Evolutionary conservation across 2,888 invertebrate genomes (phyloP), one percentile per base, ranked within the genome.

Genomic region (Enchytraeus crypticus): DNA sequence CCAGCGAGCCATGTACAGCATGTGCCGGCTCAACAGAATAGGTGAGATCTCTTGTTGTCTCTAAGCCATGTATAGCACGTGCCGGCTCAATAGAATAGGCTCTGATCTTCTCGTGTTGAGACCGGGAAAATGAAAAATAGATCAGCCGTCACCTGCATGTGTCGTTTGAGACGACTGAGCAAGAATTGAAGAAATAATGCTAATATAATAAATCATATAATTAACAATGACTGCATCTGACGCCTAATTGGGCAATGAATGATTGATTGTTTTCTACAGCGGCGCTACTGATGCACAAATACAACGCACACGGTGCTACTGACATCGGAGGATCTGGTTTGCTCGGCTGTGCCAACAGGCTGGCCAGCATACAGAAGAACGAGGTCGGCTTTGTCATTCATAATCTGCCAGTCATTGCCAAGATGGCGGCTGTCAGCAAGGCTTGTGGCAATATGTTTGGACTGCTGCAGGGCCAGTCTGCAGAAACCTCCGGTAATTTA

Each of bases 291-390:
- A 89, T 90, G 88, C 88, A 88, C 79, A 89, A 89, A 80, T 88
- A 88, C 76, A 84, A 86, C 69, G 89, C 89, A 1, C 88, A 89
- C 74, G 88, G 87, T 53, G 88, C 88, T 5, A 90, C 90, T 0
- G 90, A 90, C 75, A 85, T 90, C 0, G 90, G 89, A 11, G 90
- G 90, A 0, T 90, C 89, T 74, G 90, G 90, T 2, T 77, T 90
- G 2, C 76, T 89, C 18, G 90, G 89, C 0, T 90, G 90, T 77
- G 89, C 90, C 26, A 85, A 87, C 73, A 89, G 88, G 78, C 80
- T 90, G 33, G 88, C 87, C 0, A 83, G 84, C 68, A 85, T 86
- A 71, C 90, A 90, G 79, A 85, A 85, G 71, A 84, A 85, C 66
- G 84, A 85, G 74, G 86, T 90, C 0, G 84, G 85, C 18, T 89